Percentiles rank a stretch among this genome's conserved stretches.
These are phyloP conservation scores for Acanthiza pusilla DNA, from an alignment of 2,797 vertebrate species.

Conservation along the genomic window DNA sequence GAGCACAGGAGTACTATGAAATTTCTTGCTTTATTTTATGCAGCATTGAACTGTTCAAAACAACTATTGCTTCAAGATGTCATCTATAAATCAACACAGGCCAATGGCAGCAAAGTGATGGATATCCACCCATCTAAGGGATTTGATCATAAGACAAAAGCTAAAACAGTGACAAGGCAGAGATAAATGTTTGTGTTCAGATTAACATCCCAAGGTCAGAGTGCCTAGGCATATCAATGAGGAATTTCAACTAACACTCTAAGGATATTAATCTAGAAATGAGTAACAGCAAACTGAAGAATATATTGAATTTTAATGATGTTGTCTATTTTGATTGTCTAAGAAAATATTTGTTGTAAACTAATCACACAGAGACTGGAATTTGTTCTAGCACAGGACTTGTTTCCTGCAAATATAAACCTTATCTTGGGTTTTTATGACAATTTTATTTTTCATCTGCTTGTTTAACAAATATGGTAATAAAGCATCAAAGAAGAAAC, in stretches of 20 bases:
- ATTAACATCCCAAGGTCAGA: slow-evolving; percentile 81
- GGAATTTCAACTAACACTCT: slow-evolving; percentile 55
- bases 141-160: slow-evolving; percentile 74
- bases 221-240: slow-evolving; percentile 77
- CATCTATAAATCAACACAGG: slow-evolving; percentile 64
- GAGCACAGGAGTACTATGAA: neutral
- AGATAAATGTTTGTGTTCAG: slow-evolving; percentile 77
- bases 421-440: neutral
- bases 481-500: neutral
- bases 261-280: slow-evolving; percentile 59
- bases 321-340: slow-evolving; percentile 71
- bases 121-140: slow-evolving; percentile 62
- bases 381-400: neutral
- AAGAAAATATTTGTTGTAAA: slow-evolving; percentile 36
- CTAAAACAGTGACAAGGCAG: slow-evolving; percentile 71
- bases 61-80: slow-evolving; percentile 60
- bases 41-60: slow-evolving; percentile 67
- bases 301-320: slow-evolving; percentile 74
- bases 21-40: slow-evolving; percentile 54
- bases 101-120: slow-evolving; percentile 70
- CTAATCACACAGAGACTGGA: neutral
- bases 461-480: neutral
- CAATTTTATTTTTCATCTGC: neutral
- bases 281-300: slow-evolving; percentile 52
- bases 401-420: neutral